These are phyloP conservation scores for Engystomops pustulosus DNA, from an alignment of 2,113 vertebrate species.

Conservation along the genomic window DNA sequence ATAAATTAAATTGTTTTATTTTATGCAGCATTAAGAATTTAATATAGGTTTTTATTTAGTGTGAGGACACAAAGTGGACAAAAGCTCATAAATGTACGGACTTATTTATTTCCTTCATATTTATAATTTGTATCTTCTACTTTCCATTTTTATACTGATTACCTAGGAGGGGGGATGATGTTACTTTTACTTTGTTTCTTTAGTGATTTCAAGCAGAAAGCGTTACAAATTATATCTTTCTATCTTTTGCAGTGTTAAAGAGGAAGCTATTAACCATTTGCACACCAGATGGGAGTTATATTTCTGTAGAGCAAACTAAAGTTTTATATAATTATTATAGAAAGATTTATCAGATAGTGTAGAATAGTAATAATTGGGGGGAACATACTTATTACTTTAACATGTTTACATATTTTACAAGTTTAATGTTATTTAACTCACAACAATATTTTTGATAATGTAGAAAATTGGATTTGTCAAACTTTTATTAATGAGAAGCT, in stretches of 20 bases:
- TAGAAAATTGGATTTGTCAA: not conserved
- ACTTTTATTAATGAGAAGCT: not conserved
- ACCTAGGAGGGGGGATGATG: constrained; percentile 3
- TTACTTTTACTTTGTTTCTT: constrained; percentile 33
- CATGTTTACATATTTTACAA: not conserved
- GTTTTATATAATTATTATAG: no score
- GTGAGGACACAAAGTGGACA: constrained; percentile 50
- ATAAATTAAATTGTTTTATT: constrained; percentile 53
- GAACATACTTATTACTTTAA: no score
- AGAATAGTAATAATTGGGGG: no score
- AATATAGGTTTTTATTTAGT: constrained; percentile 51
- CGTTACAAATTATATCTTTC: constrained; percentile 2
- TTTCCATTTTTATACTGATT: constrained; percentile 20
- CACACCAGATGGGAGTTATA: not conserved
- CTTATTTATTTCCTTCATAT: constrained; percentile 32
- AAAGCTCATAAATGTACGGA: constrained; percentile 42
- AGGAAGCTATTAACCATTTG: not conserved
- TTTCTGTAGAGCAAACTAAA: not conserved
- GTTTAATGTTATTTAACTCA: not conserved
- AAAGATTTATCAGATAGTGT: no score
- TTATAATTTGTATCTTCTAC: constrained; percentile 27
- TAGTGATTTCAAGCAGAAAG: constrained; percentile 19
- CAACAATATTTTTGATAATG: not conserved
- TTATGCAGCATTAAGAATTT: constrained; percentile 52
- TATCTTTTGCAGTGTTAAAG: not conserved